Conservation (phyloP, 2,113 vertebrate species). For the Carollia perspicillata region DNA sequence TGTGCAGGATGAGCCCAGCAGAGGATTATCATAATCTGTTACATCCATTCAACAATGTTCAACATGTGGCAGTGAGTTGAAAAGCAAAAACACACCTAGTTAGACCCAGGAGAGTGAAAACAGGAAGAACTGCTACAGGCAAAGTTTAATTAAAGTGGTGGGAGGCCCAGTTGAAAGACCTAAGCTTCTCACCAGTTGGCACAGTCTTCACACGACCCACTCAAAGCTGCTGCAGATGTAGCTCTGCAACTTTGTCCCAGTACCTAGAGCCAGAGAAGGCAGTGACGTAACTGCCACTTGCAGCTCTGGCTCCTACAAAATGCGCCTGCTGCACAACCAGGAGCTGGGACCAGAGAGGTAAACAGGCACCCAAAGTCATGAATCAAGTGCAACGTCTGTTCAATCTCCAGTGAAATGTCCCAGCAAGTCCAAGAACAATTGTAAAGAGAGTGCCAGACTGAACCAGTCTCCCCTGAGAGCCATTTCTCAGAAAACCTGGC, state of each 20-base stretch:
- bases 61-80: not conserved
- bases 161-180: not conserved
- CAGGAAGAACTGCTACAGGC: not conserved
- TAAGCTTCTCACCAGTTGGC: not conserved
- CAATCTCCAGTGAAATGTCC: slow-evolving; percentile 66
- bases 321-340: not conserved
- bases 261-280: not conserved
- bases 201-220: not conserved
- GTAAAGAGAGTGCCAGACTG: not conserved
- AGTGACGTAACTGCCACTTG: accelerated
- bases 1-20: not conserved
- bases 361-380: slow-evolving; percentile 47
- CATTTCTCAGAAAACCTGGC: not conserved
- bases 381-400: slow-evolving; percentile 71
- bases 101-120: not conserved
- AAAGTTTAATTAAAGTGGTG: slow-evolving; percentile 48
- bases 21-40: not conserved
- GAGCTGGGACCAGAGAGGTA: not conserved
- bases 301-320: not conserved
- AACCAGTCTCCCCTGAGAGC: not conserved
- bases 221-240: not conserved
- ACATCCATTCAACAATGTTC: not conserved
- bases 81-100: not conserved
- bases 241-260: not conserved
- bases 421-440: slow-evolving; percentile 61